These are phyloP conservation scores for Polymixis lichenea DNA, from an alignment of 2,888 invertebrate genomes.

Conservation along the genomic window DNA sequence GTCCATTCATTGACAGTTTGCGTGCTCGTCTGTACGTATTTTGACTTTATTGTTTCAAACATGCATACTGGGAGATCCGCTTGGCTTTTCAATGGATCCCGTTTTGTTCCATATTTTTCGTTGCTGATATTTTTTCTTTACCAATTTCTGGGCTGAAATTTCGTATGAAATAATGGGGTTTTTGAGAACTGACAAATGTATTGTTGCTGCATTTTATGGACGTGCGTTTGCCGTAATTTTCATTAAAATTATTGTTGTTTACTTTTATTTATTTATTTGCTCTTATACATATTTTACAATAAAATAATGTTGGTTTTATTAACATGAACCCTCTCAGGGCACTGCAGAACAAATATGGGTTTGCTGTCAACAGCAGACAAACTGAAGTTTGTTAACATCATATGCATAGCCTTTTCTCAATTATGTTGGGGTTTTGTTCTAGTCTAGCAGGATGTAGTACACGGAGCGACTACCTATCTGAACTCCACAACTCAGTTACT, in stretches of 20 bases:
- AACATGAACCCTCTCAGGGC: too few species aligned
- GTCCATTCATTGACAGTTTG: constrained; percentile 55
- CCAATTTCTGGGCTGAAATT: constrained; percentile 14
- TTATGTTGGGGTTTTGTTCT: too few species aligned
- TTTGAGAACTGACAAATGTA: not conserved
- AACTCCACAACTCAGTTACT: too few species aligned
- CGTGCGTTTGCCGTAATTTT: not conserved
- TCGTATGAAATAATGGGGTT: constrained; percentile 23
- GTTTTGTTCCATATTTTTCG: constrained; percentile 52
- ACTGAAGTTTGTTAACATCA: too few species aligned
- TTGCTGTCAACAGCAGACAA: too few species aligned
- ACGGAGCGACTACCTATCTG: too few species aligned
- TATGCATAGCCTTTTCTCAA: too few species aligned
- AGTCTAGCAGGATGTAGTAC: too few species aligned
- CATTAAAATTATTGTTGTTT: not conserved
- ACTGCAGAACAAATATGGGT: too few species aligned
- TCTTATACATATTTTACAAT: too few species aligned
- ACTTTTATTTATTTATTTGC: too few species aligned
- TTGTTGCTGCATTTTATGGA: not conserved
- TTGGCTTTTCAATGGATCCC: constrained; percentile 46
- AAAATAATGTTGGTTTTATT: too few species aligned
- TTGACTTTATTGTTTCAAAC: constrained; percentile 49
- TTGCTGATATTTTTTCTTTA: constrained; percentile 36
- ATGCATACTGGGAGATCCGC: constrained; percentile 49
- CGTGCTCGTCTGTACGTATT: constrained; percentile 44